A percentile compares a stretch with the other conserved stretches of the same genome.
Conservation (phyloP, 2,888 invertebrate genomes). For the Neoascia interrupta region DNA sequence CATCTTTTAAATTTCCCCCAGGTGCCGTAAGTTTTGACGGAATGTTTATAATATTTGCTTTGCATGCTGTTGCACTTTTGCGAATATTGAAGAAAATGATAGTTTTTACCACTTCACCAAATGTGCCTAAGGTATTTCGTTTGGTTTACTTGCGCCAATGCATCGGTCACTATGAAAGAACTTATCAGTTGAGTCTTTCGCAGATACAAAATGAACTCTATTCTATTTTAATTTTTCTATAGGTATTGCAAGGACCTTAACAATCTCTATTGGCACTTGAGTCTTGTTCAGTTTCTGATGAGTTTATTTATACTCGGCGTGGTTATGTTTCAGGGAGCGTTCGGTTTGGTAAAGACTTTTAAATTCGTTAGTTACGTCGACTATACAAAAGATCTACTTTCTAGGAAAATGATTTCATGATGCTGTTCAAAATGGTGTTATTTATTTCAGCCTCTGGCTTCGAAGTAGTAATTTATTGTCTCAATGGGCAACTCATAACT, state of each 20-base stretch:
- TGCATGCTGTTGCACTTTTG: slow-evolving; percentile 74
- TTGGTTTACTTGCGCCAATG: slow-evolving; percentile 74
- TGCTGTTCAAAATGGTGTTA: slow-evolving; percentile 72
- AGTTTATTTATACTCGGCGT: slow-evolving; percentile 74
- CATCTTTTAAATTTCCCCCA: slow-evolving; percentile 35
- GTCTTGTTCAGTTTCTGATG: slow-evolving; percentile 74
- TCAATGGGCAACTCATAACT: slow-evolving; percentile 74
- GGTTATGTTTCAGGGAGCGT: slow-evolving; percentile 73
- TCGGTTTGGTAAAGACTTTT: slow-evolving; percentile 74
- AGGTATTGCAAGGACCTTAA: slow-evolving; percentile 73
- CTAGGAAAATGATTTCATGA: slow-evolving; percentile 23
- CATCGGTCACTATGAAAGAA: slow-evolving; percentile 74
- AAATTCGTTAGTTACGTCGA: background rate
- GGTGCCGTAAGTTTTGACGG: slow-evolving; percentile 75
- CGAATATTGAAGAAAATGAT: slow-evolving; percentile 72
- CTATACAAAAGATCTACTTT: background rate
- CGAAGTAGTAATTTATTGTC: slow-evolving; percentile 75
- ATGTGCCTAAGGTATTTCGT: slow-evolving; percentile 72
- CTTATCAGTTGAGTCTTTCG: slow-evolving; percentile 69
- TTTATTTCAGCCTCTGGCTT: slow-evolving; percentile 73
- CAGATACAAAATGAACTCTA: background rate
- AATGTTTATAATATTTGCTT: slow-evolving; percentile 74
- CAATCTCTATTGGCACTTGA: slow-evolving; percentile 73
- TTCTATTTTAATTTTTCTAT: background rate
- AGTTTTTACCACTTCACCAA: slow-evolving; percentile 71